phyloP scores from a whole-genome alignment of 2,113 vertebrate genomes.

The Porphyrio hochstetteri region DNA sequence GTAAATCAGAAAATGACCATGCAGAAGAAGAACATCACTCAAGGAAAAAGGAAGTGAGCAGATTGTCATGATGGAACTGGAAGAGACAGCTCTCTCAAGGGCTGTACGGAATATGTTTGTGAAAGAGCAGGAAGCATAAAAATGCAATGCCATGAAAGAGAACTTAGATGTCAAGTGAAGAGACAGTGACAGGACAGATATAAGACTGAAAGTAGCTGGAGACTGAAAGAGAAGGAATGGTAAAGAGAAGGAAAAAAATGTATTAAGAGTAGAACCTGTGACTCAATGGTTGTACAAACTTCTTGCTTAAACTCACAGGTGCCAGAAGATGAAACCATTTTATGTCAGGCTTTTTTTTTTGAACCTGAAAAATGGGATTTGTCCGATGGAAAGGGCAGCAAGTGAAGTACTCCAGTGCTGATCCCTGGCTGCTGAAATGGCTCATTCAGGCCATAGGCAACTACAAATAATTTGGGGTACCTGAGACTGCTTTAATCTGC shows the following conservation, averaged over 20 bases:
- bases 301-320: neutral
- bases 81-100: slow-evolving; percentile 22
- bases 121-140: slow-evolving; percentile 5
- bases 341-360: too few species aligned
- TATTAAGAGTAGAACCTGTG: neutral
- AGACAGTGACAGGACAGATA: neutral
- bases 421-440: neutral
- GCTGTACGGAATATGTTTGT: neutral
- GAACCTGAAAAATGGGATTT: neutral
- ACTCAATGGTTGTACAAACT: neutral
- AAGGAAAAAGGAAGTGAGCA: neutral
- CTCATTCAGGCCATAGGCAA: neutral
- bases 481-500: neutral
- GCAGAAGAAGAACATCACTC: neutral
- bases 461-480: neutral
- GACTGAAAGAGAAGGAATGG: neutral
- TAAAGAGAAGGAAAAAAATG: neutral
- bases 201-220: neutral
- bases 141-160: neutral
- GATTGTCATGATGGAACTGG: neutral
- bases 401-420: neutral
- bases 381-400: neutral
- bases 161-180: neutral
- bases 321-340: neutral
- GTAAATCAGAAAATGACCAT: neutral